Conservation (phyloP, 2,113 vertebrate genomes). For the Mobula birostris region DNA sequence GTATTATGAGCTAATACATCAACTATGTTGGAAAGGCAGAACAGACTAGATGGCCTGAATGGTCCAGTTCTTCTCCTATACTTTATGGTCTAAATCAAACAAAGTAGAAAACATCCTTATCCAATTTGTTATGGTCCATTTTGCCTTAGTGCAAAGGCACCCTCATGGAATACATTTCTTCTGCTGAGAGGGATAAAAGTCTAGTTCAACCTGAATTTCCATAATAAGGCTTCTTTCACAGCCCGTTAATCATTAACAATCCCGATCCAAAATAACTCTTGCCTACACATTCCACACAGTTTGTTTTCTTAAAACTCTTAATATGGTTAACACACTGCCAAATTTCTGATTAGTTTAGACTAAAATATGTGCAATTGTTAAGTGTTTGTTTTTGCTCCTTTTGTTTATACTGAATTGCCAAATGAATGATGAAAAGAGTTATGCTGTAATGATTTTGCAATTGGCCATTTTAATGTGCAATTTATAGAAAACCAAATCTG, state of each 20-base stretch:
- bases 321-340: constrained; percentile 18
- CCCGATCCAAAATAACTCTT: not conserved
- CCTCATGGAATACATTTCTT: not conserved
- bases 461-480: constrained; percentile 33
- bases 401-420: constrained; percentile 33
- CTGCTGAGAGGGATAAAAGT: not conserved
- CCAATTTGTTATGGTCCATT: not conserved
- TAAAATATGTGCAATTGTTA: constrained; percentile 35
- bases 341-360: constrained; percentile 26
- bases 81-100: not conserved
- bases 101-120: not conserved
- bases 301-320: constrained; percentile 7
- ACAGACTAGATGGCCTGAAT: too few relatives aligned
- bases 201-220: not conserved
- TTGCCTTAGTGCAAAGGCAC: not conserved
- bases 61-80: too few relatives aligned
- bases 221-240: not conserved
- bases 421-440: constrained; percentile 32
- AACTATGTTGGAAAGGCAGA: too few relatives aligned
- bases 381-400: constrained; percentile 8
- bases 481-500: constrained; percentile 23
- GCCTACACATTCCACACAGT: not conserved
- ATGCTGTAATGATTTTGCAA: constrained; percentile 28
- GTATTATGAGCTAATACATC: too few relatives aligned
- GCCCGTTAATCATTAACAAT: constrained; percentile 8